Conservation (phyloP, 2,888 invertebrate genomes). For the Tachystola acroxantha region DNA sequence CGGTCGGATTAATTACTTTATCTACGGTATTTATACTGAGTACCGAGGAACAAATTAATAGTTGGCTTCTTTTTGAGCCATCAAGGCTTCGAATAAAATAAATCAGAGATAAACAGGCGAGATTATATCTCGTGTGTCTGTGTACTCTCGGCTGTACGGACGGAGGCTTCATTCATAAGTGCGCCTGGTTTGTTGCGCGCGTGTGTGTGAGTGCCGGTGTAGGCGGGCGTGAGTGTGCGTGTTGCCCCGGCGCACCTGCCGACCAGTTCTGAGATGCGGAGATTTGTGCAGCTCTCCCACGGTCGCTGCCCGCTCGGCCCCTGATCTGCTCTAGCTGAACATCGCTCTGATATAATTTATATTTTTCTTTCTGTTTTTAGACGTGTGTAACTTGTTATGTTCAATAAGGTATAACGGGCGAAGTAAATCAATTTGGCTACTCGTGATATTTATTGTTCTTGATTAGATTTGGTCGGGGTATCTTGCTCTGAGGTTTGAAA, state of each 20-base stretch:
- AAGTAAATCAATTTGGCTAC: background rate
- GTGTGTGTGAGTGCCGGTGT: slow-evolving; percentile 28
- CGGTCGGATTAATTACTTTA: slow-evolving; percentile 65
- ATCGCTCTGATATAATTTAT: slow-evolving; percentile 63
- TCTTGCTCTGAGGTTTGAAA: background rate
- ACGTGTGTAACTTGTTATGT: too few species aligned
- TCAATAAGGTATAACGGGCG: background rate
- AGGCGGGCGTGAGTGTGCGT: slow-evolving; percentile 27
- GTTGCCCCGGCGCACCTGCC: slow-evolving; percentile 67
- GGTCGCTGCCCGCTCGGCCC: slow-evolving; percentile 69
- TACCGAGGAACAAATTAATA: slow-evolving; percentile 67
- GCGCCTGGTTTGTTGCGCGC: slow-evolving; percentile 50
- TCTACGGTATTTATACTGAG: slow-evolving; percentile 57
- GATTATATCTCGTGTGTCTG: slow-evolving; percentile 45
- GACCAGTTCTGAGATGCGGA: slow-evolving; percentile 78
- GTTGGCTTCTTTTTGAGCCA: slow-evolving; percentile 60
- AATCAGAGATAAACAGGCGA: slow-evolving; percentile 73
- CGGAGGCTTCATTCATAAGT: slow-evolving; percentile 71
- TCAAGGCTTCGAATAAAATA: slow-evolving; percentile 69
- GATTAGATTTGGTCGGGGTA: background rate
- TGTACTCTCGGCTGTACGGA: slow-evolving; percentile 20
- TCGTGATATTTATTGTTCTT: too few species aligned
- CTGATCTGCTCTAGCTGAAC: slow-evolving; percentile 65
- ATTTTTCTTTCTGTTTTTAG: slow-evolving; percentile 39
- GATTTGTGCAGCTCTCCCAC: slow-evolving; percentile 77